Conservation (phyloP, 2,888 invertebrate species). For the Drosophila siamana region DNA sequence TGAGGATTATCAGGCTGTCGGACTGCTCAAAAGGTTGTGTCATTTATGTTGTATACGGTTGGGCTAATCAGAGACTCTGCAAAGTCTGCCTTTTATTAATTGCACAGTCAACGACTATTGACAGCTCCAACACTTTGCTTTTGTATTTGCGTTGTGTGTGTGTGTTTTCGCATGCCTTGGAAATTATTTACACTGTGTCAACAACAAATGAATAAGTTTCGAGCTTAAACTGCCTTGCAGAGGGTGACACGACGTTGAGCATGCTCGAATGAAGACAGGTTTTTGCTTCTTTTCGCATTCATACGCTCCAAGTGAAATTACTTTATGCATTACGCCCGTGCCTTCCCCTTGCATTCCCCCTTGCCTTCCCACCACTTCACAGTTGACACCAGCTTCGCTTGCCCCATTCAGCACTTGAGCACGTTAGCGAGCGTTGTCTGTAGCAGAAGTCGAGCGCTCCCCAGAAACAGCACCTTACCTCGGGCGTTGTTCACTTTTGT, state of each 20-base stretch:
- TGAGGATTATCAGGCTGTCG: constrained; percentile 7
- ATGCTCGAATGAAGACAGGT: background rate
- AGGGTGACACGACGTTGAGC: background rate
- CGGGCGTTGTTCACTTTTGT: constrained; percentile 64
- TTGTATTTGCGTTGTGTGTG: too few relatives aligned
- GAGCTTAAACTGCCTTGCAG: background rate
- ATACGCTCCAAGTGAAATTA: constrained; percentile 23
- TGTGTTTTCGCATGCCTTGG: background rate
- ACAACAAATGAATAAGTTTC: too few relatives aligned
- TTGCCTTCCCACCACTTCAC: background rate
- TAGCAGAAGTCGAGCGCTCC: background rate
- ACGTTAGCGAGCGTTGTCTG: constrained; percentile 52
- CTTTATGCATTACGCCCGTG: background rate
- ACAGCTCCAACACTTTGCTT: background rate
- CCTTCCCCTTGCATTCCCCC: background rate
- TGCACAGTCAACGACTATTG: constrained; percentile 1
- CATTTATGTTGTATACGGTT: constrained; percentile 16
- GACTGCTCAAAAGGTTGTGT: constrained; percentile 19
- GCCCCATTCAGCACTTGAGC: constrained; percentile 68
- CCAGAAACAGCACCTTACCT: constrained; percentile 12
- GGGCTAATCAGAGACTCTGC: constrained; percentile 39
- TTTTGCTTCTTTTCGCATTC: background rate
- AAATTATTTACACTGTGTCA: background rate
- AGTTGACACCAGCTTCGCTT: constrained; percentile 30
- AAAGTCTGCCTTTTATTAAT: constrained; percentile 21